Percentiles rank a stretch among this genome's conserved stretches.
These are phyloP conservation scores for Drosophila paulistorum DNA, from an alignment of 1,140 invertebrate species.

Conservation along the genomic window DNA sequence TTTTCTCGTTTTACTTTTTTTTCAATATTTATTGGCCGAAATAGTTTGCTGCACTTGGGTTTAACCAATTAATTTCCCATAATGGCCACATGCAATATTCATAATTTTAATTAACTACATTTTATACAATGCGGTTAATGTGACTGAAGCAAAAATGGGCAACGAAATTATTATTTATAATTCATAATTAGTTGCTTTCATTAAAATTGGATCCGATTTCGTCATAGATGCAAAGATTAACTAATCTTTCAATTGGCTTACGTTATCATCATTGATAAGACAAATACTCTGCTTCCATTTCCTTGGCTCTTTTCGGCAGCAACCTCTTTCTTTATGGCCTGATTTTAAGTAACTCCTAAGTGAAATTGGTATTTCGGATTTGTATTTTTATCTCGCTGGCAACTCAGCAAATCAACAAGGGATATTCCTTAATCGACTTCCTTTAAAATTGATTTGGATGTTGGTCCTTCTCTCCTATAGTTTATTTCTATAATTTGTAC, in stretches of 20 bases:
- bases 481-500: too few species aligned
- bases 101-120: constrained; percentile 72
- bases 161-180: not conserved
- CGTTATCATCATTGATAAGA: too few species aligned
- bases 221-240: not conserved
- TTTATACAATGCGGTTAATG: constrained; percentile 45
- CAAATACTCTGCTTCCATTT: too few species aligned
- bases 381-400: too few species aligned
- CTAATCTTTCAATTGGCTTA: not conserved
- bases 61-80: constrained; percentile 67
- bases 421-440: too few species aligned
- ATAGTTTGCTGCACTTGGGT: constrained; percentile 43
- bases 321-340: too few species aligned
- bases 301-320: too few species aligned
- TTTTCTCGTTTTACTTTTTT: constrained; percentile 8
- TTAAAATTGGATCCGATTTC: not conserved
- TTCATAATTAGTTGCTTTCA: not conserved
- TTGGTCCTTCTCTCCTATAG: too few species aligned
- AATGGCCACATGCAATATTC: constrained; percentile 56
- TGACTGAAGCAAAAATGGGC: constrained; percentile 18
- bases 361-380: too few species aligned
- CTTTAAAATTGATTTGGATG: too few species aligned
- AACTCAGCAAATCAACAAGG: too few species aligned
- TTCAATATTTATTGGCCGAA: constrained; percentile 61
- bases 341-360: too few species aligned